Evolutionary conservation across 2,888 invertebrate species (phyloP).

Genomic region (Eilema caniola): DNA sequence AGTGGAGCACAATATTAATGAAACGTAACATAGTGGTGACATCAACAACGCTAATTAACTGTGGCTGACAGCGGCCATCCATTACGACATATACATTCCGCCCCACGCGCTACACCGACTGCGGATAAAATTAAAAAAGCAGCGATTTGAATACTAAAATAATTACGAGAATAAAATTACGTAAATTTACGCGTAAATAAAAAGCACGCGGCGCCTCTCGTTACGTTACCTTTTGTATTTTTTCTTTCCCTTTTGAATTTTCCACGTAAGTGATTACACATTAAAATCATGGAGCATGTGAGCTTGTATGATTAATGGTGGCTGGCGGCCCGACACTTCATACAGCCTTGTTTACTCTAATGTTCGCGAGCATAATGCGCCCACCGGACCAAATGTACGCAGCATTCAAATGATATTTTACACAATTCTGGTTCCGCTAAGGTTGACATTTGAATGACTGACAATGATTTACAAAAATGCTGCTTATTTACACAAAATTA

Average conservation of each 20-base stretch:
- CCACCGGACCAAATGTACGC: conserved; percentile 37
- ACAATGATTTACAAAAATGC: conserved; percentile 14
- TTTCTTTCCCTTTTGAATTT: conserved; percentile 57
- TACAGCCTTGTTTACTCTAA: conserved; percentile 63
- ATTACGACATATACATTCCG: conserved; percentile 19
- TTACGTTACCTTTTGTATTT: conserved; percentile 38
- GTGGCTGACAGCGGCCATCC: conserved; percentile 18
- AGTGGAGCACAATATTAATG: conserved; percentile 12
- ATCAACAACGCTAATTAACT: conserved; percentile 23
- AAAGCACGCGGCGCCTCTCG: conserved; percentile 31
- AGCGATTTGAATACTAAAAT: conserved; percentile 45
- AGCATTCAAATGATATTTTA: conserved; percentile 34
- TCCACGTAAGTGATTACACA: conserved; percentile 61
- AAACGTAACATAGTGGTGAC: conserved; percentile 21
- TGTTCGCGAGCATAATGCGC: conserved; percentile 50
- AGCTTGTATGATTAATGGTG: conserved; percentile 67
- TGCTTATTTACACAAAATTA: conserved; percentile 24
- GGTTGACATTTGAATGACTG: conserved; percentile 32
- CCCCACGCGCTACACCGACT: conserved; percentile 30
- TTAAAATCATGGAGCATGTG: conserved; percentile 62
- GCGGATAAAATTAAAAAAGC: conserved; percentile 34
- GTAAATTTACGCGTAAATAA: conserved; percentile 40
- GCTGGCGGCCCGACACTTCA: conserved; percentile 53
- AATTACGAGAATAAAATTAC: conserved; percentile 33
- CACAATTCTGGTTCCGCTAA: conserved; percentile 27